Percentiles rank a stretch among this genome's conserved stretches.
Conservation (phyloP, 2,113 vertebrate genomes). For the Dromiciops gliroides region DNA sequence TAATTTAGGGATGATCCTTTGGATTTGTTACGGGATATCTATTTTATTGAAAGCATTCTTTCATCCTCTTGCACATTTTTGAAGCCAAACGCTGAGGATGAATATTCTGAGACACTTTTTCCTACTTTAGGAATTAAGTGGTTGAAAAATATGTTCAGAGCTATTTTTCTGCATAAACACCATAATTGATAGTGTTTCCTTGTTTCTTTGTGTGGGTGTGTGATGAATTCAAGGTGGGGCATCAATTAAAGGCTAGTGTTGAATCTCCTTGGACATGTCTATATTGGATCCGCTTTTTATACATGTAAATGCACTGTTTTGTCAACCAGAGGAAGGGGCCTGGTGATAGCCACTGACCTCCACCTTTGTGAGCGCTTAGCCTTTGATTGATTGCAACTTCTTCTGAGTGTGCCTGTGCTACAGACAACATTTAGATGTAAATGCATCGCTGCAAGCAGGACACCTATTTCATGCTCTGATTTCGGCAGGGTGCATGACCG, state of each 20-base stretch:
- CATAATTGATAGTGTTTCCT: slow-evolving; percentile 33
- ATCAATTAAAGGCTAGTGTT: neutral
- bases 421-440: slow-evolving; percentile 71
- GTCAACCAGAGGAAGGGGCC: slow-evolving; percentile 15
- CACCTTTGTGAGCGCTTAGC: slow-evolving; percentile 60
- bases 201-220: slow-evolving; percentile 30
- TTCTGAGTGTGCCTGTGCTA: slow-evolving; percentile 28
- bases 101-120: slow-evolving; percentile 57
- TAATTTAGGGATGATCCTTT: slow-evolving; percentile 49
- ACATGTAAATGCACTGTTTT: neutral
- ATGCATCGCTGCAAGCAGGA: slow-evolving; percentile 68
- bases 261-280: neutral
- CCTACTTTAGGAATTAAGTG: slow-evolving; percentile 68
- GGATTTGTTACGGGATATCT: slow-evolving; percentile 66
- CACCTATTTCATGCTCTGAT: slow-evolving; percentile 68
- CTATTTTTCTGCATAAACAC: slow-evolving; percentile 37
- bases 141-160: slow-evolving; percentile 46
- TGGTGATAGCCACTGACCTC: neutral
- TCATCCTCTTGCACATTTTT: slow-evolving; percentile 66
- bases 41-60: slow-evolving; percentile 61
- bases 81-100: slow-evolving; percentile 71
- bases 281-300: neutral
- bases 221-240: slow-evolving; percentile 41
- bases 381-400: slow-evolving; percentile 41
- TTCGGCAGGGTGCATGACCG: slow-evolving; percentile 61